Evolutionary conservation across 2,113 vertebrate genomes (phyloP).

Genomic region (Melanerpes aurifrons): DNA sequence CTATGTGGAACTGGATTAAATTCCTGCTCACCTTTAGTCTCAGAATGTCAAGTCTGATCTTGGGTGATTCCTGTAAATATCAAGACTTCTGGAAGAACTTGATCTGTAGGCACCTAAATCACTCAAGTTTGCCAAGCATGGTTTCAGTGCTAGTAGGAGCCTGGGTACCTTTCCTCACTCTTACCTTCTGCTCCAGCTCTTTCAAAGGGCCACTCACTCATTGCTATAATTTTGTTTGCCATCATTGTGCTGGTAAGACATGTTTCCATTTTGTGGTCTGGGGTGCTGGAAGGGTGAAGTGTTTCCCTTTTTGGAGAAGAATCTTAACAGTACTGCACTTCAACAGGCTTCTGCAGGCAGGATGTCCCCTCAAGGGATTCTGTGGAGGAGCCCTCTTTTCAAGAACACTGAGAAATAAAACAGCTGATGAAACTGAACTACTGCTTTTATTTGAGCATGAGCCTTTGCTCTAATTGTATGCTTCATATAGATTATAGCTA

Average conservation of each 20-base stretch:
- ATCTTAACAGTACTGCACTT: not conserved
- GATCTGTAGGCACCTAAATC: not conserved
- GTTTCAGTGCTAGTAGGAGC: not conserved
- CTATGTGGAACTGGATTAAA: not conserved
- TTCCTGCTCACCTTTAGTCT: not conserved
- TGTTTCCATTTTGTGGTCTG: not conserved
- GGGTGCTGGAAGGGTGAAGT: not conserved
- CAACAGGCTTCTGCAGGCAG: not conserved
- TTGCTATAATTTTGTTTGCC: not conserved
- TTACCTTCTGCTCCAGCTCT: not conserved
- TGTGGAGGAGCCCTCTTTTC: not conserved
- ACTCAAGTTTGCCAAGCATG: not conserved
- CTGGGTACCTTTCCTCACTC: not conserved
- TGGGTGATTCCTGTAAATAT: not conserved
- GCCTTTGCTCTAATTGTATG: not conserved
- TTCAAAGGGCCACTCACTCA: not conserved
- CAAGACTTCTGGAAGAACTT: not conserved
- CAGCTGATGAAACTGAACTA: not conserved
- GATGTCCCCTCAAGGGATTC: accelerated
- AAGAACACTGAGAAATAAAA: not conserved
- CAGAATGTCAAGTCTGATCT: not conserved
- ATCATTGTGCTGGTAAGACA: not conserved
- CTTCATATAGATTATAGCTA: not conserved
- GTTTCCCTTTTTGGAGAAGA: not conserved
- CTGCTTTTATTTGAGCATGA: not conserved